Evolutionary conservation across 2,113 vertebrate species (phyloP), one percentile per base, ranked within the genome.

Genomic region (Pteronura brasiliensis): DNA sequence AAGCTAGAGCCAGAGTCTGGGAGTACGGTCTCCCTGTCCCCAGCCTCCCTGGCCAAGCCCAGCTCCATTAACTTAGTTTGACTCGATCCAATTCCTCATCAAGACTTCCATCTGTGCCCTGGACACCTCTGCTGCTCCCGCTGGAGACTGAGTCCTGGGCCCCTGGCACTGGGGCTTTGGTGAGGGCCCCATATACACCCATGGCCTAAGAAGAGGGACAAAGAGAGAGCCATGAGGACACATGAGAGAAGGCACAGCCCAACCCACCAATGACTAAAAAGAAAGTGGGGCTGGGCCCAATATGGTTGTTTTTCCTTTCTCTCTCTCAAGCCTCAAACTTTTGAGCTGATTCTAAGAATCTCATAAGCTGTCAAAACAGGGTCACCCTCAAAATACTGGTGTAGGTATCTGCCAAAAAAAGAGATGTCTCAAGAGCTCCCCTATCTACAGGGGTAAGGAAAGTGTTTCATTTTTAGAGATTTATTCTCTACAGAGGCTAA

Each of bases 141-240:
- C 34, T 94, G 71, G 98, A 94, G 44, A 57, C 55, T 0, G 95
- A 87, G 67, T 89, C 81, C 85, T 85, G 96, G 80, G 82, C 9
- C 61, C 49, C 88, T 4, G 95, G 71, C 21, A 71, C 65, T 9
- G 71, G 49, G 57, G 92, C 47, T 97, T 99, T 99, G 97, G 98
- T 98, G 96, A 99, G 96, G 0, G 98, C 97, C 27, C 98, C 88
- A 57, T 99, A 99, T 4, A 99, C 99, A 23, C 98, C 98, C 98
- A 99, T 97, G 29, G 99, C 99, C 99, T 99, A 87, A 3, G 61
- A n/a, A 82, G 13, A 97, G 76, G 0, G 74, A 36, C 17, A 93
- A 57, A 96, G 15, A 98, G 4, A 96, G 1, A 72, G 5, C 11
- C 6, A 20, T 39, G 8, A 92, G 18, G 10, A 94, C 31, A 95